These are phyloP conservation scores for Amblyraja radiata DNA, from an alignment of 2,797 vertebrate genomes.

Conservation along the genomic window DNA sequence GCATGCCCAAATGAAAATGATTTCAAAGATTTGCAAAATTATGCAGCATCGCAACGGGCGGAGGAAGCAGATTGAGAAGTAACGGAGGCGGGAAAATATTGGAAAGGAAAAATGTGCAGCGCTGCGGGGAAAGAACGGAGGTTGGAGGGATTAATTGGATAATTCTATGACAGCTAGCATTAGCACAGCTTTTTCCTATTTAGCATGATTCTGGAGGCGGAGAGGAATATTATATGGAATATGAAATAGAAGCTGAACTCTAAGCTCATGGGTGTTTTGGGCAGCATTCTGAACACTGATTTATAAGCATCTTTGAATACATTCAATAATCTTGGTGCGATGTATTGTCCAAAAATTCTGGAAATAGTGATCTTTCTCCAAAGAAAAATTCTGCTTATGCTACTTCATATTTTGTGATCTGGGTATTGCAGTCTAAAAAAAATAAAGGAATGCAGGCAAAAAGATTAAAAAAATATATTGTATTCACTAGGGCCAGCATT, in stretches of 20 bases:
- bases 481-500: no score
- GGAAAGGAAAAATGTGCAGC: not conserved
- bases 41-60: not conserved
- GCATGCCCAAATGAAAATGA: not conserved
- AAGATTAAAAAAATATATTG: no score
- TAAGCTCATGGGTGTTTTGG: not conserved
- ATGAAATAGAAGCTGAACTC: not conserved
- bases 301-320: not conserved
- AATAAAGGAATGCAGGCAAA: no score
- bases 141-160: not conserved
- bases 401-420: no score
- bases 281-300: not conserved
- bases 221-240: not conserved
- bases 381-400: not conserved
- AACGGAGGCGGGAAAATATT: not conserved
- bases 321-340: not conserved
- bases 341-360: not conserved
- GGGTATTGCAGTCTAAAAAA: no score
- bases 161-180: not conserved
- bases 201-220: not conserved
- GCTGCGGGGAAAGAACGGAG: not conserved
- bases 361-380: not conserved
- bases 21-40: not conserved
- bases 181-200: not conserved
- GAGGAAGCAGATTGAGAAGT: not conserved